Conservation (phyloP, 2,113 vertebrate genomes). For the Hypanus sabinus region DNA sequence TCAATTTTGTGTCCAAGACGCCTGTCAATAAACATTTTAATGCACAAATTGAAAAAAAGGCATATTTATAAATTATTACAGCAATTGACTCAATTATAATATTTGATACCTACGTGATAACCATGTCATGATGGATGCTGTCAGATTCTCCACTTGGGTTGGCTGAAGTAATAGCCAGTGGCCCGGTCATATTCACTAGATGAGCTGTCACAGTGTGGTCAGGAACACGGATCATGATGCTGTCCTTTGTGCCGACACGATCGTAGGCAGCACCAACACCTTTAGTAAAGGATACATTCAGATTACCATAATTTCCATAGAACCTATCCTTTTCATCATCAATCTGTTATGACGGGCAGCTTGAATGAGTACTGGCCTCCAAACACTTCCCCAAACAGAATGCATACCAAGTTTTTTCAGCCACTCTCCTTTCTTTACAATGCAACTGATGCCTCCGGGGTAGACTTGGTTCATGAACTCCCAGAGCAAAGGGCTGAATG, state of each 20-base stretch:
- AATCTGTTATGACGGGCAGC: neutral
- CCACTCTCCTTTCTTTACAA: constrained; percentile 79
- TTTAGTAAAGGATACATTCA: constrained; percentile 42
- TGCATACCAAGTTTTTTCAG: constrained; percentile 64
- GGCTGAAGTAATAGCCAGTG: constrained; percentile 77
- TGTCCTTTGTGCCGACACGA: constrained; percentile 74
- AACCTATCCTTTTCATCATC: neutral
- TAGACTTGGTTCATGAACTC: constrained; percentile 81
- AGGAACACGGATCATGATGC: constrained; percentile 82
- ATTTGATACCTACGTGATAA: constrained; percentile 63
- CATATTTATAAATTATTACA: neutral
- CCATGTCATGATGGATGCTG: constrained; percentile 81
- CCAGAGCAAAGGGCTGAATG: constrained; percentile 78
- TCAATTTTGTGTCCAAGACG: constrained; percentile 76
- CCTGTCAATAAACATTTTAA: constrained; percentile 45
- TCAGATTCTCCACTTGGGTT: constrained; percentile 79
- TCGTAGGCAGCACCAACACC: constrained; percentile 74
- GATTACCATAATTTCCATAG: neutral
- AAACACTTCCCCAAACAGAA: neutral
- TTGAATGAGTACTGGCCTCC: neutral
- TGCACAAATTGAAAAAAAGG: neutral
- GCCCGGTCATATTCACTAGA: constrained; percentile 73
- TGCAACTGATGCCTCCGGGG: constrained; percentile 79
- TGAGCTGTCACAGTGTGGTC: constrained; percentile 73
- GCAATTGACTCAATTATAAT: neutral